phyloP scores from a whole-genome alignment of 2,113 vertebrate genomes.

The human (Homo sapiens) region DNA sequence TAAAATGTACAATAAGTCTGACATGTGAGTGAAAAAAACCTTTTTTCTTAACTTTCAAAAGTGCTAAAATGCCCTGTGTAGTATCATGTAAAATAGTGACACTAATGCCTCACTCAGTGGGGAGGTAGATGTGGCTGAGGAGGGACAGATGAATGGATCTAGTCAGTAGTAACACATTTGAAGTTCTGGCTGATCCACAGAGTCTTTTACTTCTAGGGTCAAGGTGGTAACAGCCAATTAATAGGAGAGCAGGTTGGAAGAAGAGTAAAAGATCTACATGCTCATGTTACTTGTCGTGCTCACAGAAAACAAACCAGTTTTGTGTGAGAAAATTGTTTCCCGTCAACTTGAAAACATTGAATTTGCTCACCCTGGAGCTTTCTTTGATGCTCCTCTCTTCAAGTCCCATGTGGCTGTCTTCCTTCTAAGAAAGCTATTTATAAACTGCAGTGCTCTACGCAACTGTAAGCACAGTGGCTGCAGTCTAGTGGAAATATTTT shows the following conservation, averaged over 20 bases:
- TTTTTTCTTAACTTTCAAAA: background rate
- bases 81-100: background rate
- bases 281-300: background rate
- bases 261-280: background rate
- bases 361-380: background rate
- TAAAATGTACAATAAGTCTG: background rate
- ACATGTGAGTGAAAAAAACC: background rate
- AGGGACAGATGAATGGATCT: background rate
- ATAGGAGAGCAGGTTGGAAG: background rate
- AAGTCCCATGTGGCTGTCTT: background rate
- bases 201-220: slow-evolving; percentile 56
- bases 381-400: background rate
- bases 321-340: slow-evolving; percentile 37
- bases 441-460: background rate
- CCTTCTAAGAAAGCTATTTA: slow-evolving; percentile 8
- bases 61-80: background rate
- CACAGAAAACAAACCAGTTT: background rate
- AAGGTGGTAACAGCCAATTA: slow-evolving; percentile 53
- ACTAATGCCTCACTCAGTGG: background rate
- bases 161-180: background rate
- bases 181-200: slow-evolving; percentile 57
- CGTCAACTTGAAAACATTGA: background rate
- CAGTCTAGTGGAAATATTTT: background rate
- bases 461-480: background rate
- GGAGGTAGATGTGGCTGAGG: background rate